Evolutionary conservation across 2,888 invertebrate genomes (phyloP).

Genomic region (Dynastes tityus): DNA sequence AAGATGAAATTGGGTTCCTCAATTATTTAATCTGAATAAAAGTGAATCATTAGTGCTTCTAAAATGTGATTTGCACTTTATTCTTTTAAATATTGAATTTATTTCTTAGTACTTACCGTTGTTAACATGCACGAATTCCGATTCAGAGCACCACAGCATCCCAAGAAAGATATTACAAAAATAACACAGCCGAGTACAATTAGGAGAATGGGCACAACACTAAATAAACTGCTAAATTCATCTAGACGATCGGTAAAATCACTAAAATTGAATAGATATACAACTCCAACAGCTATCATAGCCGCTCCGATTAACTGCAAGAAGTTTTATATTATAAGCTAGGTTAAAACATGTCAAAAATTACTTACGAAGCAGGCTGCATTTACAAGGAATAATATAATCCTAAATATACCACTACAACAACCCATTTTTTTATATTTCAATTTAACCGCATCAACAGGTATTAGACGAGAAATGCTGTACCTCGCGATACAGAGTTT

Average conservation of each 20-base stretch:
- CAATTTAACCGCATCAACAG: background rate
- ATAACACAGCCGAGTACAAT: conserved; percentile 81
- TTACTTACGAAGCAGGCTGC: background rate
- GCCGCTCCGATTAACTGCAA: conserved; percentile 66
- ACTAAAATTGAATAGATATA: conserved; percentile 72
- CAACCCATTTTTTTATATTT: background rate
- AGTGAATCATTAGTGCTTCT: too few species aligned
- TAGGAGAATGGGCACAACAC: conserved; percentile 77
- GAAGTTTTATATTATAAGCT: conserved; percentile 13
- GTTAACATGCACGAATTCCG: conserved; percentile 70
- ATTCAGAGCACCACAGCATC: conserved; percentile 70
- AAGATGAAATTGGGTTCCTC: too few species aligned
- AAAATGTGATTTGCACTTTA: too few species aligned
- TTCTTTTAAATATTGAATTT: too few species aligned
- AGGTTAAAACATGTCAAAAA: background rate
- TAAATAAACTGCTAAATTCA: conserved; percentile 64
- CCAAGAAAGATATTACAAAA: conserved; percentile 70
- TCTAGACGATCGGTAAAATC: conserved; percentile 65
- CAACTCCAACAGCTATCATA: conserved; percentile 69
- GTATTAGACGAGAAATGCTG: too few species aligned
- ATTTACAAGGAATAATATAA: background rate
- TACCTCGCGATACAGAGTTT: too few species aligned
- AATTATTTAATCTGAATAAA: too few species aligned
- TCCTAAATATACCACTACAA: background rate
- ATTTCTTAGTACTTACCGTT: conserved; percentile 62